Conservation (phyloP, 2,113 vertebrate species). For the Carassius gibelio region DNA sequence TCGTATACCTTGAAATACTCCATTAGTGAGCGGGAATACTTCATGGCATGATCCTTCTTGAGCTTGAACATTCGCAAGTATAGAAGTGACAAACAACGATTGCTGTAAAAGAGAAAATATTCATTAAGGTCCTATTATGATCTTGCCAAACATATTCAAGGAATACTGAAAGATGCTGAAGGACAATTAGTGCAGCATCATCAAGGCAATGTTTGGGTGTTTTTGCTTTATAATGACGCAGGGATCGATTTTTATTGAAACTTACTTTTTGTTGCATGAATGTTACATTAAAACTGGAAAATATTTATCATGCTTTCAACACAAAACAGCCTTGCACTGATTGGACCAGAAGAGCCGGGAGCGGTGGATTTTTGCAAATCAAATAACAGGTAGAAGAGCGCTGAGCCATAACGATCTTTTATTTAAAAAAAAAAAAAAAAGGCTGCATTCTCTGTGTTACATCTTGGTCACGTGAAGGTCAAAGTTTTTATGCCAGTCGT, state of each 20-base stretch:
- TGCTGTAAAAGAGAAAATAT: slow-evolving; percentile 80
- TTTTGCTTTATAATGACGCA: neutral
- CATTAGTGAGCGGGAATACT: slow-evolving; percentile 98
- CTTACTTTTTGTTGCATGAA: neutral
- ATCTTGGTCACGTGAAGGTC: too few relatives aligned
- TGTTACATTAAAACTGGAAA: neutral
- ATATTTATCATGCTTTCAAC: neutral
- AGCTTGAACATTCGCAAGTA: slow-evolving; percentile 99
- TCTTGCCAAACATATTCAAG: neutral
- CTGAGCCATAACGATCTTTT: too few relatives aligned
- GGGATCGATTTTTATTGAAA: neutral
- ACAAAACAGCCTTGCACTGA: neutral
- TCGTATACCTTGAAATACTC: slow-evolving; percentile 97
- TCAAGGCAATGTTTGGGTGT: neutral
- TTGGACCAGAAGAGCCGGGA: too few relatives aligned
- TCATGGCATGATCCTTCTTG: slow-evolving; percentile 98
- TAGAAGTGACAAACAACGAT: slow-evolving; percentile 96
- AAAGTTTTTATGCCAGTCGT: too few relatives aligned
- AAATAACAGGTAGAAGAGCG: too few relatives aligned
- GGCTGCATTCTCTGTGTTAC: too few relatives aligned
- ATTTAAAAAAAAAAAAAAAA: too few relatives aligned
- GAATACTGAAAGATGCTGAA: neutral
- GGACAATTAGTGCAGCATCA: neutral
- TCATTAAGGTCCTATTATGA: neutral
- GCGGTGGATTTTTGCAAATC: too few relatives aligned